Conservation (phyloP, 2,888 invertebrate genomes). For the Nycteola revayana region DNA sequence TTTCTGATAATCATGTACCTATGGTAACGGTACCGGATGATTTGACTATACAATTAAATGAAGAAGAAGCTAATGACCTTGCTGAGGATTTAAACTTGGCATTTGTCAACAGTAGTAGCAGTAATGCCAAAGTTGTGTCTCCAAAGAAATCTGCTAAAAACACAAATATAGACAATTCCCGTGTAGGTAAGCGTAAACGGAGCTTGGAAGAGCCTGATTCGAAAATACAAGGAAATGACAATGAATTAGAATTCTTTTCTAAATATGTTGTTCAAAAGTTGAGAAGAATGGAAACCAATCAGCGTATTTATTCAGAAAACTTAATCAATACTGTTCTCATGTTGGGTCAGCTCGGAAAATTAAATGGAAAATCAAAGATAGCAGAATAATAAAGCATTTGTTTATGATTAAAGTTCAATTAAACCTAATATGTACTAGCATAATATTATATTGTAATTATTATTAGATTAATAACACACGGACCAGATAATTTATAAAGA, state of each 20-base stretch:
- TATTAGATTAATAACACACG: constrained; percentile 16
- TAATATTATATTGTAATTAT: constrained; percentile 28
- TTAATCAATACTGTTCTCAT: constrained; percentile 76
- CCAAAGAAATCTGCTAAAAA: constrained; percentile 46
- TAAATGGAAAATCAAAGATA: constrained; percentile 72
- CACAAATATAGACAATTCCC: constrained; percentile 40
- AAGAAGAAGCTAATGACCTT: constrained; percentile 70
- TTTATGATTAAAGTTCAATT: constrained; percentile 22
- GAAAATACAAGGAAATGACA: constrained; percentile 54
- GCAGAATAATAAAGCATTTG: constrained; percentile 41
- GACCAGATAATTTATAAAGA: constrained; percentile 7
- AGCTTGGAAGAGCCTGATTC: constrained; percentile 42
- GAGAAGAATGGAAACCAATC: constrained; percentile 74
- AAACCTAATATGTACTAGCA: constrained; percentile 18
- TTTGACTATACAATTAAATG: constrained; percentile 74
- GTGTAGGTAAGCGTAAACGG: constrained; percentile 49
- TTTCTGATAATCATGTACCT: constrained; percentile 70
- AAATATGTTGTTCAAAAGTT: constrained; percentile 76
- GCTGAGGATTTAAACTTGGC: constrained; percentile 62
- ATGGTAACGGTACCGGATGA: constrained; percentile 78
- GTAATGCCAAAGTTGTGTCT: constrained; percentile 31
- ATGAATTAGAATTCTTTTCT: constrained; percentile 73
- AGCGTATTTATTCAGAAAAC: constrained; percentile 75
- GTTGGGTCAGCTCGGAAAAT: constrained; percentile 69
- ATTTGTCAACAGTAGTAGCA: constrained; percentile 46